Base-by-base conservation (phyloP, 2,797 vertebrate genomes). In the Gambusia yucatana region DNA sequence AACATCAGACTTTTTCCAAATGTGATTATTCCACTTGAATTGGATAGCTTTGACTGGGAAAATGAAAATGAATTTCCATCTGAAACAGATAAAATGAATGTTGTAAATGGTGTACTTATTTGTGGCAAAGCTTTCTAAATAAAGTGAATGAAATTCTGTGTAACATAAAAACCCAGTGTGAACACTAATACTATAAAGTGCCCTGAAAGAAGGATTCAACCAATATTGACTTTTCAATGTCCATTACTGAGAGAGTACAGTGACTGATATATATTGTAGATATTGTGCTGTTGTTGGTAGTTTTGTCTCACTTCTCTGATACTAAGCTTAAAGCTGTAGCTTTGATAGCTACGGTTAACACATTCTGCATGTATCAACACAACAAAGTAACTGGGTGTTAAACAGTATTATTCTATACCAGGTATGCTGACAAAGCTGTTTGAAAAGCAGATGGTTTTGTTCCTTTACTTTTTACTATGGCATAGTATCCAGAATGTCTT, bases 121-220 rank as follows among this genome's bases (percentile, higher is more conserved):
- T 67, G 30, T 20, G 63, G 17, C 22, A 25, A 67, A 25, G 33
- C 14, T 63, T 36, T 36, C 17, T 30, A 39, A 67, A 41, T 25
- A 25, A 67, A 67, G 3, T 39, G 20, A 41, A 39, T 41, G 6
- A 22, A 41, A 65, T 25, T 67, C 36, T 41, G 11, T 47, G 1
- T 47, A 30, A 72, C 28, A 47, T 28, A 72, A 72, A 72, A 72
- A 16, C 25, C 67, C 67, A 6, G 25, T 7, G 8, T 8, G 61
- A 65, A 67, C 36, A 67, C 63, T 67, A 39, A 20, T 67, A 67
- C 10, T 41, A 67, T 41, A 25, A 39, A 72, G n/a, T 72, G 43
- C 44, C 28, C 46, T 72, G 41, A 72, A 28, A 30, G 44, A 17
- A 47, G 41, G 28, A 30, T 6, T 46, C n/a, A 47, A 47, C 70